phyloP scores from a whole-genome alignment of 2,888 invertebrate genomes.

The Clistopyga incitator region DNA sequence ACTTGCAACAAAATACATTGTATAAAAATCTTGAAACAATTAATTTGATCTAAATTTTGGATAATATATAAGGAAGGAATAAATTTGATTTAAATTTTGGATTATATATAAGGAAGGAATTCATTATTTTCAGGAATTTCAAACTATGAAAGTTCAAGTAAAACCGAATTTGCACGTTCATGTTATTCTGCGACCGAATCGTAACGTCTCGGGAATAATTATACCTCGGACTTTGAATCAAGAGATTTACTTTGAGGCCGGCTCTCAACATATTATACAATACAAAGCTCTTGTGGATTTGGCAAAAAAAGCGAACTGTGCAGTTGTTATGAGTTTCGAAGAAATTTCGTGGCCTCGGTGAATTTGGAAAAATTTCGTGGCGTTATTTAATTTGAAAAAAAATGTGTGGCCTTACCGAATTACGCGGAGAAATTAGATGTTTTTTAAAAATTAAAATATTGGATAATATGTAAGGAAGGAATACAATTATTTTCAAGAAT shows the following conservation, averaged over 20 bases:
- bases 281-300: slow-evolving; percentile 91
- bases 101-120: too few relatives aligned
- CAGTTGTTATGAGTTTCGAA: slow-evolving; percentile 89
- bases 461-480: background rate
- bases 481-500: slow-evolving; percentile 89
- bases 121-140: slow-evolving; percentile 89
- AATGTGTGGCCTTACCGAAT: too few relatives aligned
- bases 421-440: too few relatives aligned
- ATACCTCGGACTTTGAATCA: slow-evolving; percentile 90
- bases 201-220: slow-evolving; percentile 89
- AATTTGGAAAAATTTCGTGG: too few relatives aligned
- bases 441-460: too few relatives aligned
- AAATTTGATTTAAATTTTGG: too few relatives aligned
- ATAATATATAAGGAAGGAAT: too few relatives aligned
- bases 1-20: background rate
- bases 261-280: slow-evolving; percentile 92
- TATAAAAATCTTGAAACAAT: too few relatives aligned
- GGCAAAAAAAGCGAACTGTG: slow-evolving; percentile 90
- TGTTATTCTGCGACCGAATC: slow-evolving; percentile 93
- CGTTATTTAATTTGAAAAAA: slow-evolving; percentile 4
- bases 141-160: slow-evolving; percentile 88
- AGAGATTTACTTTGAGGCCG: slow-evolving; percentile 90
- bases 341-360: too few relatives aligned
- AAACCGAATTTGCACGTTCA: slow-evolving; percentile 92
- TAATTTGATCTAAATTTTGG: too few relatives aligned